A percentile compares a stretch with the other conserved stretches of the same genome.
Conservation (phyloP, 2,797 vertebrate species). For the Scyliorhinus canicula region DNA sequence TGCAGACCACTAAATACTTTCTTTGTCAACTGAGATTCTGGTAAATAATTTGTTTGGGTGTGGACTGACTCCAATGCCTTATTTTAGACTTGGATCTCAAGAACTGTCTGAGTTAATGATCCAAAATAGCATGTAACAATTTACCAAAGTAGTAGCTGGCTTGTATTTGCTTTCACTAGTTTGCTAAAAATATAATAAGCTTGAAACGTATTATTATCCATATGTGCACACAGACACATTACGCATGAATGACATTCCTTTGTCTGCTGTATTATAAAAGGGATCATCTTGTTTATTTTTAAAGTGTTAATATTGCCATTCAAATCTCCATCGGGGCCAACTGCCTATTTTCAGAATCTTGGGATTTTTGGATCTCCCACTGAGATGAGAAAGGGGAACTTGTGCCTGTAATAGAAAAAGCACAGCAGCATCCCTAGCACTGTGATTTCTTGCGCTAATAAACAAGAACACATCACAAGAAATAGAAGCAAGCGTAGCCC, state of each 20-base stretch:
- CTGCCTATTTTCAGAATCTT: not conserved
- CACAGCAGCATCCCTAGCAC: too few relatives aligned
- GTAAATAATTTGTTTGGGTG: not conserved
- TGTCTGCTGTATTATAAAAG: not conserved
- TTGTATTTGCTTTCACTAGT: not conserved
- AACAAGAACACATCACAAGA: too few relatives aligned
- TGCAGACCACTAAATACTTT: not conserved
- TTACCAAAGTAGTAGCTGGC: not conserved
- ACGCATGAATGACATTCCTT: not conserved
- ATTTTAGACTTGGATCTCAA: not conserved
- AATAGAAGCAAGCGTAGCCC: too few relatives aligned
- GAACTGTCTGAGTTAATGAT: not conserved
- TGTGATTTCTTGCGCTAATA: too few relatives aligned
- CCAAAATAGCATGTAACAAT: not conserved
- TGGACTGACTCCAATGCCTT: not conserved
- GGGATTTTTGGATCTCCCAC: not conserved
- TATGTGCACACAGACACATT: not conserved
- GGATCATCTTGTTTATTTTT: not conserved
- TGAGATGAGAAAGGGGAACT: not conserved
- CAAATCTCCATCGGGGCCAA: not conserved
- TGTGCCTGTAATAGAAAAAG: not conserved
- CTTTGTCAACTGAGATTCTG: not conserved
- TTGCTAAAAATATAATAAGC: not conserved
- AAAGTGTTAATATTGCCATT: too few relatives aligned
- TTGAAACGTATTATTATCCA: not conserved